Conservation (phyloP, 2,113 vertebrate genomes). For the Crotalus tigris region DNA sequence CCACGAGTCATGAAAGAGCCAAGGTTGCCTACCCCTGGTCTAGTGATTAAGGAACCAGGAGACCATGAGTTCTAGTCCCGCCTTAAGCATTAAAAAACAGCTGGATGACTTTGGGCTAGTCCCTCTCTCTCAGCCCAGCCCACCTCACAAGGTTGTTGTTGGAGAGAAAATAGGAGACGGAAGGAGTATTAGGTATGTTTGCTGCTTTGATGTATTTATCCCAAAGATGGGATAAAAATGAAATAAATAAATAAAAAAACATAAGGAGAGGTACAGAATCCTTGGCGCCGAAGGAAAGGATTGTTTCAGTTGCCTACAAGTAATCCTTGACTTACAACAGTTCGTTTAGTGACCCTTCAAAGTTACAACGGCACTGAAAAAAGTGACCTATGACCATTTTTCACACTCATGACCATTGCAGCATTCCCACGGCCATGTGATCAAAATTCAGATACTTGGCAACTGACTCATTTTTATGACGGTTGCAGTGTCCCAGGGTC, state of each 20-base stretch:
- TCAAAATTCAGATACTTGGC: background rate
- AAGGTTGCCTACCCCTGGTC: no score
- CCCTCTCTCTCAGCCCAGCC: background rate
- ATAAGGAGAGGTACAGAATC: background rate
- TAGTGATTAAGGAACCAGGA: background rate
- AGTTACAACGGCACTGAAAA: background rate
- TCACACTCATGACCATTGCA: background rate
- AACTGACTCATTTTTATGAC: background rate
- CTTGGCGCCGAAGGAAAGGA: background rate
- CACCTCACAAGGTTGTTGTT: background rate
- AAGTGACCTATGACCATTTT: background rate
- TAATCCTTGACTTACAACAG: background rate
- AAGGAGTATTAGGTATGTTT: background rate
- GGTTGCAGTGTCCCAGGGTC: background rate
- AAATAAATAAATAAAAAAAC: background rate
- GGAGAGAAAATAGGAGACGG: background rate
- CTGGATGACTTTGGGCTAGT: background rate
- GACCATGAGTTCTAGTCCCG: background rate
- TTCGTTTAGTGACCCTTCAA: background rate
- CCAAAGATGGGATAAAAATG: background rate
- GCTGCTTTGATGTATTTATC: background rate
- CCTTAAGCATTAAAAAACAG: background rate
- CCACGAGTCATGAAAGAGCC: no score
- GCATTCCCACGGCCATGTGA: background rate
- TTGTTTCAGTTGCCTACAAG: background rate